Conservation (phyloP, 1,140 invertebrate species). For the Acyrthosiphon pisum region DNA sequence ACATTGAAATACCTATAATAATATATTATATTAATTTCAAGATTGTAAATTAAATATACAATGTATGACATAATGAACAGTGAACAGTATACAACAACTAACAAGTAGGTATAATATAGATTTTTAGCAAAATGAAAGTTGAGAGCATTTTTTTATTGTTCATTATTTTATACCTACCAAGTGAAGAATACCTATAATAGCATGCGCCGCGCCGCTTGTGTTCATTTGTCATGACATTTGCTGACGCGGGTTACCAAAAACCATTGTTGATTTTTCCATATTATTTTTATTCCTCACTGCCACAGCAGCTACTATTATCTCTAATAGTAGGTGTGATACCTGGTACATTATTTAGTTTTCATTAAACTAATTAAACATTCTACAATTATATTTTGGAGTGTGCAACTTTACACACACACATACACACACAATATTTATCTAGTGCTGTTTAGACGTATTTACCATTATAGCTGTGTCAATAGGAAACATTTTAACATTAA, state of each 20-base stretch:
- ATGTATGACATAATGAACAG: neutral
- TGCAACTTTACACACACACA: neutral
- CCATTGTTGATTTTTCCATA: neutral
- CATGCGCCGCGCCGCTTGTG: neutral
- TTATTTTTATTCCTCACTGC: neutral
- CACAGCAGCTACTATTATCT: neutral
- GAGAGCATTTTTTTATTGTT: neutral
- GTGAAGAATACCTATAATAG: neutral
- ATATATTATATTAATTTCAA: neutral
- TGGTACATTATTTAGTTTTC: neutral
- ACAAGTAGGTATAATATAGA: neutral
- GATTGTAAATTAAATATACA: neutral
- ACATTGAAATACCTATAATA: neutral
- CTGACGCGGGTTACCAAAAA: neutral
- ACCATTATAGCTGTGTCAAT: neutral
- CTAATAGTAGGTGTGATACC: neutral
- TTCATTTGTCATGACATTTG: neutral
- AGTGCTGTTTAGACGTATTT: neutral
- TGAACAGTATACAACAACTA: neutral
- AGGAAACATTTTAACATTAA: neutral
- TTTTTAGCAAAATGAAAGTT: neutral
- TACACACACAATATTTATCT: neutral
- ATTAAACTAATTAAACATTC: slow-evolving; percentile 20
- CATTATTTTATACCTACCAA: neutral
- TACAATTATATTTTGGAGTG: neutral